These are phyloP conservation scores for Kryptopterus vitreolus DNA, from an alignment of 2,797 vertebrate species.

Conservation along the genomic window DNA sequence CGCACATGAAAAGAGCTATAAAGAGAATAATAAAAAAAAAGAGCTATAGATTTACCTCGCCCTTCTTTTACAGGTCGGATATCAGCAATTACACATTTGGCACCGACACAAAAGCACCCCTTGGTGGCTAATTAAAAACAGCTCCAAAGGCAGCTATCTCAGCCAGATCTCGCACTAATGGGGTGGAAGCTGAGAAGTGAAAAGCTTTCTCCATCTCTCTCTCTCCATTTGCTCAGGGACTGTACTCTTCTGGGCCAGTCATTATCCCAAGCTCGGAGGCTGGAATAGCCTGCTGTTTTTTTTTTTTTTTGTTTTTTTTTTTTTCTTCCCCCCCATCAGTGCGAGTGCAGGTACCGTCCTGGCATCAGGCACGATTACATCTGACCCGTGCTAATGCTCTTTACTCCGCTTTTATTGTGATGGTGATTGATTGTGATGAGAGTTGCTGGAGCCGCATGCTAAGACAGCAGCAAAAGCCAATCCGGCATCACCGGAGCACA, in stretches of 20 bases:
- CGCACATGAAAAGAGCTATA: background rate
- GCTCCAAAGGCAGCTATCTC: constrained; percentile 25
- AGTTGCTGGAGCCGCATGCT: constrained; percentile 35
- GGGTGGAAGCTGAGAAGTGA: background rate
- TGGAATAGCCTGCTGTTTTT: constrained; percentile 23
- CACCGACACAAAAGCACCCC: constrained; percentile 34
- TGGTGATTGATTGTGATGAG: constrained; percentile 52
- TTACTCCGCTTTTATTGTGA: constrained; percentile 48
- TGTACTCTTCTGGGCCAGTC: constrained; percentile 11
- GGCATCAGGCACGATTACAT: constrained; percentile 46
- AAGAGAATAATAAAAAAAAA: background rate
- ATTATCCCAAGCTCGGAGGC: constrained; percentile 16
- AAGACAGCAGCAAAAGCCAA: constrained; percentile 35
- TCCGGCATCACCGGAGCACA: constrained; percentile 5
- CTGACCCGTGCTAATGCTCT: constrained; percentile 55
- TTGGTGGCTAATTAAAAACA: constrained; percentile 49
- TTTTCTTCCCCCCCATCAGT: no score
- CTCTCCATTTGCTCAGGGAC: background rate
- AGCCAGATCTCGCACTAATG: constrained; percentile 33
- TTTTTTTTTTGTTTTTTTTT: no score
- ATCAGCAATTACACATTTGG: constrained; percentile 36
- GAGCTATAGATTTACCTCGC: constrained; percentile 28
- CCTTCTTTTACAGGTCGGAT: constrained; percentile 35
- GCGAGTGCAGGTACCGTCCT: constrained; percentile 36
- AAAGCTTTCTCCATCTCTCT: background rate